Base-by-base conservation (phyloP, 2,888 invertebrate genomes). In the Cephonodes hylas region DNA sequence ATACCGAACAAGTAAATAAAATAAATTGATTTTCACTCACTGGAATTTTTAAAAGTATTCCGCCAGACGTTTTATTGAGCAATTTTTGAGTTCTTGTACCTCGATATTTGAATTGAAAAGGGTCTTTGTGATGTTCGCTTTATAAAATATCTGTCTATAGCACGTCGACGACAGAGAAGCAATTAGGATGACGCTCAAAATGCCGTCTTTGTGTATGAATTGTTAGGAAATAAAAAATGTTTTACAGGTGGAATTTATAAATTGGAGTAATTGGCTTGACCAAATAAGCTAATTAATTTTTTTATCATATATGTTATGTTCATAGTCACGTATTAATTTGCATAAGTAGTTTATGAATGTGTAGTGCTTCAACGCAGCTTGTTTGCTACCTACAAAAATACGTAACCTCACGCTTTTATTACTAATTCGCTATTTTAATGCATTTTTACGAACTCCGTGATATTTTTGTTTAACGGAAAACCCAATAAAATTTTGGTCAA, bases 1-100 rank as follows among this genome's bases (percentile, higher is more conserved):
- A 74, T 67, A 61, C 58, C 61, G 63, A 67, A 60, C 65, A 69
- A 64, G 71, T 71, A 72, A 71, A 72, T 70, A 71, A 64, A 61
- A 72, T 70, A 69, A 74, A 71, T 71, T 67, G 48, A 62, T 63
- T 64, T 66, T 65, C 58, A 42, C 66, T 66, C 64, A 34, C 13
- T 25, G 62, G 64, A 69, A 66, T 68, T 66, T 68, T 66, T 48
- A 65, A 61, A 62, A 62, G 53, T 22, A 61, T 15, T 48, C n/a
- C 4, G 22, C 22, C 64, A 38, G 46, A 72, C 67, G 65, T 61
- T 62, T 66, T 64, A 67, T 62, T 58, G 59, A 63, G 56, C 48
- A 60, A 44, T 66, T 69, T 68, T 67, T 63, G 8, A 60, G 59
- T 59, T 56, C 63, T 63, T 27, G 13, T n/a, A 38, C 38, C 25